A percentile compares a stretch with the other conserved stretches of the same genome.
Evolutionary conservation across 2,888 invertebrate species (phyloP).

Genomic region (Eupithecia centaureata): DNA sequence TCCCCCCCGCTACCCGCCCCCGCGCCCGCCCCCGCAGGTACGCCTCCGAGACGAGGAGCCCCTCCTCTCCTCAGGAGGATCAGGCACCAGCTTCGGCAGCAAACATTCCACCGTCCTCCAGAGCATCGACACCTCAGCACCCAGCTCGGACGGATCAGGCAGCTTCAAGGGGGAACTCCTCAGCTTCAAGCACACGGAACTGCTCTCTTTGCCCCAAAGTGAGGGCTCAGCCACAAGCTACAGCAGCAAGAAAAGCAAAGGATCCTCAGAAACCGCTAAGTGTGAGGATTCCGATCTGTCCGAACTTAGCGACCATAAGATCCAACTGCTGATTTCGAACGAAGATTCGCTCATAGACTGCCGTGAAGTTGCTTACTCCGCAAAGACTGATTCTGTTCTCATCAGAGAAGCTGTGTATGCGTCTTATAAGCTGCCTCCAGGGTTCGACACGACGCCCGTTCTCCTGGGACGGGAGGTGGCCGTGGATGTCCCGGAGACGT

Average conservation of each 20-base stretch:
- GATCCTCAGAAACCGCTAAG: constrained; percentile 75
- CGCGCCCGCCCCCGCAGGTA: constrained; percentile 88
- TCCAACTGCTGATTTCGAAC: constrained; percentile 76
- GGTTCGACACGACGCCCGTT: constrained; percentile 79
- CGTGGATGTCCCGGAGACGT: constrained; percentile 95
- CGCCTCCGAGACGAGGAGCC: constrained; percentile 81
- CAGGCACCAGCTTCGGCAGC: constrained; percentile 77
- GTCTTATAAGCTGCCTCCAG: constrained; percentile 76
- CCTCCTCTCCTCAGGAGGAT: constrained; percentile 74
- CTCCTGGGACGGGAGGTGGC: constrained; percentile 87
- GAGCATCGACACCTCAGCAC: constrained; percentile 67
- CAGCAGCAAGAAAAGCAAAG: constrained; percentile 76
- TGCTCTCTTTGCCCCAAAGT: constrained; percentile 75
- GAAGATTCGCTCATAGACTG: constrained; percentile 77
- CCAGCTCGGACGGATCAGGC: constrained; percentile 72
- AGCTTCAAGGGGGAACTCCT: constrained; percentile 64
- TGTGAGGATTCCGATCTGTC: constrained; percentile 74
- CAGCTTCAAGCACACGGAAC: constrained; percentile 66
- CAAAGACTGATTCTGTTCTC: constrained; percentile 79
- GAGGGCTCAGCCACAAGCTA: constrained; percentile 73
- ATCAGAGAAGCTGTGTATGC: constrained; percentile 79
- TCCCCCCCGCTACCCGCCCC: constrained; percentile 94
- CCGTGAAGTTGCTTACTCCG: constrained; percentile 77
- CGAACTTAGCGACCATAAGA: constrained; percentile 73
- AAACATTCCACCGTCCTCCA: constrained; percentile 75